These are phyloP conservation scores for Drosophila bipectinata DNA, from an alignment of 1,140 invertebrate species.

Conservation along the genomic window DNA sequence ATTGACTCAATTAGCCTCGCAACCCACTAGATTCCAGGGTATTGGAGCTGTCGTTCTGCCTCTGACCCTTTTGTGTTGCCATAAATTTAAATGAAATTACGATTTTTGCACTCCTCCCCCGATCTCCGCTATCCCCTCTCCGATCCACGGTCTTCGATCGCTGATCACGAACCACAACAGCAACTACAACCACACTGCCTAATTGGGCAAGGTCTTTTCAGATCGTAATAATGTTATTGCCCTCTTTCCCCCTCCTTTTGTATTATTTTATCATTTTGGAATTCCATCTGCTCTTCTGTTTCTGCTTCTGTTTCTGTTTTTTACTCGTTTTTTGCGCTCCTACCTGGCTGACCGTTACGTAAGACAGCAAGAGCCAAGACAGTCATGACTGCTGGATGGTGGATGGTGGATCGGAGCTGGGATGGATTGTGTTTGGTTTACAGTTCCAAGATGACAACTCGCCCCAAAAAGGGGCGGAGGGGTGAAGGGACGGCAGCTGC, in stretches of 20 bases:
- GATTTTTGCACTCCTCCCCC: slow-evolving; percentile 36
- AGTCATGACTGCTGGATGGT: slow-evolving; percentile 39
- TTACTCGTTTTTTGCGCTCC: slow-evolving; percentile 20
- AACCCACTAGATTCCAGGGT: no score
- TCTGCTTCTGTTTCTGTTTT: slow-evolving; percentile 22
- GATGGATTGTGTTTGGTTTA: slow-evolving; percentile 23
- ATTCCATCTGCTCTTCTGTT: slow-evolving; percentile 23
- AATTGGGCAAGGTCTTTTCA: slow-evolving; percentile 62
- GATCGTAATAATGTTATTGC: slow-evolving; percentile 63
- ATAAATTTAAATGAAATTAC: slow-evolving; percentile 53
- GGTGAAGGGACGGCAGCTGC: background rate
- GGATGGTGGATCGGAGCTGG: background rate
- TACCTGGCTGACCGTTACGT: slow-evolving; percentile 40
- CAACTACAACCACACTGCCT: slow-evolving; percentile 23
- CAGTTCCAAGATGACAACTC: slow-evolving; percentile 15
- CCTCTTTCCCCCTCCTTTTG: slow-evolving; percentile 17
- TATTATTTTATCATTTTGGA: slow-evolving; percentile 10
- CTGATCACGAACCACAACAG: background rate
- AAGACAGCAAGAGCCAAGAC: slow-evolving; percentile 28
- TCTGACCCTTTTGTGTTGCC: slow-evolving; percentile 18
- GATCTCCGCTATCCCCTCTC: no score
- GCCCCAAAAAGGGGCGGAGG: no score
- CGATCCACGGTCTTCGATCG: no score
- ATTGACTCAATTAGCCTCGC: no score
- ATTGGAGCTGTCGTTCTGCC: no score